Evolutionary conservation across 2,888 invertebrate species (phyloP).

Genomic region (Apocheima hispidaria): DNA sequence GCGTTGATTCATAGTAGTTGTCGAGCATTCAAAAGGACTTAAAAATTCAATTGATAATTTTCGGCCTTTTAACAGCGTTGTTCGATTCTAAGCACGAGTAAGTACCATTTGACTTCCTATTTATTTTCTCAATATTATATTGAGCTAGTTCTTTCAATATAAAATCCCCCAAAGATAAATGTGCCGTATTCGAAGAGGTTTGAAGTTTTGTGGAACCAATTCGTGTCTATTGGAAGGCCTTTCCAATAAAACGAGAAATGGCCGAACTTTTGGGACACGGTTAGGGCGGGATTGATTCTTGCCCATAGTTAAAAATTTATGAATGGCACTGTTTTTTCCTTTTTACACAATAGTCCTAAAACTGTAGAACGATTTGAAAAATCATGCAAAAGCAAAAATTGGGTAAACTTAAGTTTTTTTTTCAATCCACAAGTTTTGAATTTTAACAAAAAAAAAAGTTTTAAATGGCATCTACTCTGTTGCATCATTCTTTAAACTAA

Average conservation of each 20-base stretch:
- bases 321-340: slow-evolving; percentile 1
- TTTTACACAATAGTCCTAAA: background rate
- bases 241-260: slow-evolving; percentile 21
- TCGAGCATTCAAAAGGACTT: no score
- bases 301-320: slow-evolving; percentile 27
- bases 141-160: background rate
- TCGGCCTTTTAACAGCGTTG: no score
- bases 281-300: slow-evolving; percentile 23
- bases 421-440: no score
- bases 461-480: no score
- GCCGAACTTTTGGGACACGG: slow-evolving; percentile 15
- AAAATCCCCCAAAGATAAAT: slow-evolving; percentile 2
- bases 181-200: slow-evolving; percentile 4
- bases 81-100: no score
- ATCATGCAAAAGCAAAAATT: background rate
- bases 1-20: no score
- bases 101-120: no score
- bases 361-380: background rate
- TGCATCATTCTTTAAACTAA: no score
- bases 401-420: background rate
- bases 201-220: slow-evolving; percentile 9
- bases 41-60: no score
- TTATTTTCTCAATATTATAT: background rate
- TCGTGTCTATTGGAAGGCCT: slow-evolving; percentile 16
- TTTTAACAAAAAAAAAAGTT: background rate